These are phyloP conservation scores for Prosapia bicincta DNA, from an alignment of 2,888 invertebrate species.

Conservation along the genomic window DNA sequence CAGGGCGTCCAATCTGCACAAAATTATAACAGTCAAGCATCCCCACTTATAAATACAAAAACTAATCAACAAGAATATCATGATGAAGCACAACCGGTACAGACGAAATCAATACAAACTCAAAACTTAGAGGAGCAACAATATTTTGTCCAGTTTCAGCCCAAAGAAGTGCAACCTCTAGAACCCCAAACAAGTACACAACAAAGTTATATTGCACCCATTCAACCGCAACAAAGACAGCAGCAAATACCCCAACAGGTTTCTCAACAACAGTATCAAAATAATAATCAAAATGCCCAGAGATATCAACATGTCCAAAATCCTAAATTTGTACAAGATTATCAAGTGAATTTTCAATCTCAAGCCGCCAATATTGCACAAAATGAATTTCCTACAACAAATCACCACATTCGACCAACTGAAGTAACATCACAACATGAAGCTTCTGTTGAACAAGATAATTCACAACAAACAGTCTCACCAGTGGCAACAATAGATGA, in stretches of 20 bases:
- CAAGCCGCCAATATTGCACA: neutral
- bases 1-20: neutral
- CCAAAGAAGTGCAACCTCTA: neutral
- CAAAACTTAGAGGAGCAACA: neutral
- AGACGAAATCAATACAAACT: neutral
- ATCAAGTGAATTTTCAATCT: neutral
- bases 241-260: conserved; percentile 2
- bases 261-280: neutral
- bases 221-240: conserved; percentile 35
- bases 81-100: conserved; percentile 6
- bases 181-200: neutral
- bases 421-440: neutral
- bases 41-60: neutral
- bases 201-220: conserved; percentile 28
- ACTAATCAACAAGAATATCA: neutral
- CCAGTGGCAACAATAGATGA: neutral
- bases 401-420: neutral
- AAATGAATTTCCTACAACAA: neutral
- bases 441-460: neutral
- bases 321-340: conserved; percentile 3
- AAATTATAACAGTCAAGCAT: neutral
- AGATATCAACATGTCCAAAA: neutral
- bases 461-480: conserved; percentile 4
- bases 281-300: neutral
- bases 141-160: conserved; percentile 3